Conservation (phyloP, 2,888 invertebrate species). For the Anarsia innoxiella region DNA sequence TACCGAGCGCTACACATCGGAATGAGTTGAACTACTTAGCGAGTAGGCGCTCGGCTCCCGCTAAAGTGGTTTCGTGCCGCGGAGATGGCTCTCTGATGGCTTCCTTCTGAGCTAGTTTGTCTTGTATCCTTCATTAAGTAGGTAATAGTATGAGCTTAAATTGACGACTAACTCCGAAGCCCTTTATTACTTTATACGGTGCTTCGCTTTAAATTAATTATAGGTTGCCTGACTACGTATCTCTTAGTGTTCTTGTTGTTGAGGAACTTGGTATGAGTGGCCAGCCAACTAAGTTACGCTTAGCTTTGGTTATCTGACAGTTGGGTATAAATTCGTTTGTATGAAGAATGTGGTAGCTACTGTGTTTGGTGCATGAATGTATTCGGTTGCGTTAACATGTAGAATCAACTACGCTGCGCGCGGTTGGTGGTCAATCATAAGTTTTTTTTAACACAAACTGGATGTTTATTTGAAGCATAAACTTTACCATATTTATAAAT, state of each 20-base stretch:
- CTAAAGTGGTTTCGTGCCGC: conserved; percentile 48
- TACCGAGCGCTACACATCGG: conserved; percentile 41
- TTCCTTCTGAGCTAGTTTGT: conserved; percentile 50
- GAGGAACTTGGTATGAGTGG: background rate
- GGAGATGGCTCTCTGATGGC: conserved; percentile 47
- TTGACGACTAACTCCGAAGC: conserved; percentile 35
- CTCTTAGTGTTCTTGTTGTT: conserved; percentile 2
- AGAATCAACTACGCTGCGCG: conserved; percentile 28
- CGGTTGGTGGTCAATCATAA: conserved; percentile 29
- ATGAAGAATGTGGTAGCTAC: too few relatives aligned
- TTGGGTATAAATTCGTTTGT: too few relatives aligned
- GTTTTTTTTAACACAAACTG: conserved; percentile 24
- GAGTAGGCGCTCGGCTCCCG: conserved; percentile 41
- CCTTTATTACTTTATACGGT: conserved; percentile 27
- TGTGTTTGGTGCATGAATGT: too few relatives aligned
- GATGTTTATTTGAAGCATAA: conserved; percentile 19
- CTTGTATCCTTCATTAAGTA: conserved; percentile 51
- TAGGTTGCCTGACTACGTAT: conserved; percentile 18
- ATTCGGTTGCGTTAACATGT: conserved; percentile 27
- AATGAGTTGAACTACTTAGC: conserved; percentile 51
- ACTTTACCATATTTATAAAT: too few relatives aligned
- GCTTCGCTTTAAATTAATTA: conserved; percentile 32
- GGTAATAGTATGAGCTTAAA: conserved; percentile 42
- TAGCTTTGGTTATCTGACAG: background rate
- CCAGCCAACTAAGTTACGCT: background rate